These are phyloP conservation scores for Lordiphosa andalusiaca DNA, from an alignment of 2,888 invertebrate species.

Conservation along the genomic window DNA sequence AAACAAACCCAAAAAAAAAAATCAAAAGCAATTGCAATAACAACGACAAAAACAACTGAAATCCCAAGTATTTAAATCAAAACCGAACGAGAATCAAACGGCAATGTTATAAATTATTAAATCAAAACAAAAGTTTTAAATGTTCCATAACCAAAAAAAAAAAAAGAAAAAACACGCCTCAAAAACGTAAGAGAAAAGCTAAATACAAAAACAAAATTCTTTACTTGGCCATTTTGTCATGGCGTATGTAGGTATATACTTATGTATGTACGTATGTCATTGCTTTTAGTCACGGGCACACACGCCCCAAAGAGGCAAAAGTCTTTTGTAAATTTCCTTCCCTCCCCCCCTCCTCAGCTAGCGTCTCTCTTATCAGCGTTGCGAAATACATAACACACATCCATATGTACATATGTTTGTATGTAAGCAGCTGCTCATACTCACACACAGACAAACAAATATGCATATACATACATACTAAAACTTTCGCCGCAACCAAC, in stretches of 20 bases:
- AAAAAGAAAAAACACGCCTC: constrained; percentile 32
- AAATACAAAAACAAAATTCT: constrained; percentile 10
- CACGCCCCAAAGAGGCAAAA: constrained; percentile 1
- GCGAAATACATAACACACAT: no score
- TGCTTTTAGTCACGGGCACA: no score
- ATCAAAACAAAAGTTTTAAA: constrained; percentile 39
- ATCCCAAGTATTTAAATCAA: constrained; percentile 26
- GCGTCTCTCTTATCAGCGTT: no score
- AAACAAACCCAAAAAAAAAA: constrained; percentile 30
- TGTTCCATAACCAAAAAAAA: constrained; percentile 53
- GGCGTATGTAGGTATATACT: constrained; percentile 13
- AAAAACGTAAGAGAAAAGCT: constrained; percentile 61
- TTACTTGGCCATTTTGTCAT: constrained; percentile 18
- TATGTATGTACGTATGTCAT: constrained; percentile 2
- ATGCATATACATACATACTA: not conserved
- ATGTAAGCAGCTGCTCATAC: constrained; percentile 36
- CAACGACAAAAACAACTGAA: constrained; percentile 52
- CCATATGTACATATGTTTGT: no score
- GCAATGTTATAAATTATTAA: constrained; percentile 68
- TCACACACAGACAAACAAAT: constrained; percentile 13
- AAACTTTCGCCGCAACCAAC: constrained; percentile 11
- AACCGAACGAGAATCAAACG: constrained; percentile 57
- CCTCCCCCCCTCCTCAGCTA: no score
- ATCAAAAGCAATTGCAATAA: constrained; percentile 37
- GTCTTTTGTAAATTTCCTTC: constrained; percentile 11